These are phyloP conservation scores for Enteromius afrohamiltoni DNA, from an alignment of 2,797 vertebrate species.

Conservation along the genomic window DNA sequence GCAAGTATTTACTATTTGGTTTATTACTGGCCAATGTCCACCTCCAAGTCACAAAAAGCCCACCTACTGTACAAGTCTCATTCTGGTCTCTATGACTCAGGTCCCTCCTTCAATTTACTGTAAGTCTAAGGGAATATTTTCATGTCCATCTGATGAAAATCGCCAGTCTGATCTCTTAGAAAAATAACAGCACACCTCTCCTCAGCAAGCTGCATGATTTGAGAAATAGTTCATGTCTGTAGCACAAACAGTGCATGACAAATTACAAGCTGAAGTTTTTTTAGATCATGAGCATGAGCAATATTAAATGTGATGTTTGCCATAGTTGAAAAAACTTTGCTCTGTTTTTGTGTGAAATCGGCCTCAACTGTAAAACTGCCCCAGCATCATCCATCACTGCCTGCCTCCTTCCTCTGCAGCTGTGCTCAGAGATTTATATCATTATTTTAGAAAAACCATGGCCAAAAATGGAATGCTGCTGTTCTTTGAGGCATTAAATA, in stretches of 20 bases:
- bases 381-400: conserved; percentile 30
- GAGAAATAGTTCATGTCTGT: conserved; percentile 29
- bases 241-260: conserved; percentile 28
- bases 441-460: conserved; percentile 23
- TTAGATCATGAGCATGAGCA: conserved; percentile 7
- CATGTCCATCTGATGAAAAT: neutral
- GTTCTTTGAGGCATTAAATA: conserved; percentile 10
- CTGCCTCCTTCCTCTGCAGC: conserved; percentile 37
- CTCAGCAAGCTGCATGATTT: conserved; percentile 2
- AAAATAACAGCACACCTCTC: conserved; percentile 21
- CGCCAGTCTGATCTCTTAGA: conserved; percentile 2
- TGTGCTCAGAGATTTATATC: conserved; percentile 15
- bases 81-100: neutral
- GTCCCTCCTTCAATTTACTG: neutral
- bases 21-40: neutral
- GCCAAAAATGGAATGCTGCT: conserved; percentile 22
- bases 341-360: conserved; percentile 35
- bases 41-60: neutral
- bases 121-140: conserved; percentile 3
- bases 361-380: conserved; percentile 32
- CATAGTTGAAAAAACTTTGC: neutral
- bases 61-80: conserved; percentile 16
- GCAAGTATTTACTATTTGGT: conserved; percentile 1
- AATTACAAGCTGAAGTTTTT: conserved; percentile 9
- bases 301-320: conserved; percentile 23